Base-by-base conservation (phyloP, 2,888 invertebrate genomes). In the Mylabris sibirica region DNA sequence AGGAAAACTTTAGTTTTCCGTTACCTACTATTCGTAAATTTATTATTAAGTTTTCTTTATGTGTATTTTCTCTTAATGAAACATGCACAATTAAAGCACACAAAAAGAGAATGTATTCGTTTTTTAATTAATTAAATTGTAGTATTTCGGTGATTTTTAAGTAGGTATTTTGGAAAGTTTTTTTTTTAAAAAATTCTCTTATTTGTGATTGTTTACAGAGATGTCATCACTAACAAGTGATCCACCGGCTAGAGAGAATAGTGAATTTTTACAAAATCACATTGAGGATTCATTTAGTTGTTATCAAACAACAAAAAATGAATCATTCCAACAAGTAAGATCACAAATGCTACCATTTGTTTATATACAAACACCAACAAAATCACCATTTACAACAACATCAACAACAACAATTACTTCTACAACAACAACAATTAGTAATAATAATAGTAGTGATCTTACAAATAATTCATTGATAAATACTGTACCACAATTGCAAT, bases 361-460 rank as follows among this genome's bases (percentile, higher is more conserved):
- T 49, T 90, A 89, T 77, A 88, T 90, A 66, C 89, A 89, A 80
- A 87, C 88, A 26, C 87, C 88, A 0, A 85, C 86, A 17, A 87
- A 87, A 34, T 76, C 88, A 17, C 70, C 75, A 64, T 71, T 72
- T 69, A 63, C 75, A 34, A 65, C 72, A 57, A 38, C 38, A 38
- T 12, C 75, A 67, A 79, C 76, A 67, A 63, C 76, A 60, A 74
- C 75, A 60, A 75, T 75, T 68, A 74, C 77, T 67, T 41, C 72
- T 1, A 44, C 68, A 41, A 74, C 72, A 60, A 76, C 74, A 65
- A 63, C 72, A 2, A 72, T 64, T 44, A 73, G 59, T 44, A 75
- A 72, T 59, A 68, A 66, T 20, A 71, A 71, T 26, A 49, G 17
- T 59, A 67, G 68, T 38, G 76, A 75, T 60, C 77, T 75, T 38